Evolutionary conservation across 2,888 invertebrate genomes (phyloP), one percentile per base, ranked within the genome.

Genomic region (Sericinus montela): DNA sequence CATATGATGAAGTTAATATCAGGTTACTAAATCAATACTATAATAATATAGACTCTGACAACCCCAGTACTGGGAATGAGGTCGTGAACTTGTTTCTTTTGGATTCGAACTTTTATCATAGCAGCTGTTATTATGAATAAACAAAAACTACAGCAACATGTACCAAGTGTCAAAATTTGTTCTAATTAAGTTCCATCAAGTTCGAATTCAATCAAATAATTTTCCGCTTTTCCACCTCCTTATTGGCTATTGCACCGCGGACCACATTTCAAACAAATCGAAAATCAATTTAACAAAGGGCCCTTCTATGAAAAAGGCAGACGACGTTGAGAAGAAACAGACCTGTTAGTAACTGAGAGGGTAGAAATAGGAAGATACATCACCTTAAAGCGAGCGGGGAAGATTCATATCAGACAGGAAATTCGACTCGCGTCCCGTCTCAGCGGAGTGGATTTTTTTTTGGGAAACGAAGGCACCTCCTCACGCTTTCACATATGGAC

Each of bases 341-440:
- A 64, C 59, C 67, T 63, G 65, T 62, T 62, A 66, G 70, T 67
- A 59, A 58, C 55, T 51, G 57, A 59, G 75, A 72, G 81, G 83
- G 81, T 74, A 76, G 77, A 79, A 84, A 86, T 84, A 80, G 78
- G 80, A 81, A 83, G 85, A 87, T 87, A 87, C 85, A 87, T 88
- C 87, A 88, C 86, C 87, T 86, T 84, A 82, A 86, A 86, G 73
- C 80, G 83, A 86, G 80, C 75, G 78, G 85, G 86, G 87, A 86
- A 87, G 87, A 87, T 87, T 84, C 85, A 78, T 87, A 87, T 88
- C 88, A 67, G 65, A 65, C 86, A 85, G 87, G 87, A 87, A 87
- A 87, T 87, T 87, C 85, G 75, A 81, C 72, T 78, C 76, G 77
- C 79, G 77, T 80, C 75, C 75, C 75, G 77, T 67, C 68, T 67